A percentile compares a stretch with the other conserved stretches of the same genome.
phyloP scores from a whole-genome alignment of 2,113 vertebrate genomes.

The Theropithecus gelada region DNA sequence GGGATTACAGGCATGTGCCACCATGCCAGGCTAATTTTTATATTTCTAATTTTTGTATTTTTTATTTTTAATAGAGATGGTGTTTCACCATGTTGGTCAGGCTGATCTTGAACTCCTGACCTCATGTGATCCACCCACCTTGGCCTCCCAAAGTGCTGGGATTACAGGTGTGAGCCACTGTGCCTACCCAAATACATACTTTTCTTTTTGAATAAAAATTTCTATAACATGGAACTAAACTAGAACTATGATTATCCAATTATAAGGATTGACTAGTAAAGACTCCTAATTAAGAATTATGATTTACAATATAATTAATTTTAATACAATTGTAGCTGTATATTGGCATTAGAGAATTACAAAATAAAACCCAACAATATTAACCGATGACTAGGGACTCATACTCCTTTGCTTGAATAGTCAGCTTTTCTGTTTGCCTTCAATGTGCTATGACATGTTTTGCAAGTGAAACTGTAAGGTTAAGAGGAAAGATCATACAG shows the following conservation, averaged over 20 bases:
- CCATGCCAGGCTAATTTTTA: too few species aligned
- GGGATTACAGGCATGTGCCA: too few species aligned
- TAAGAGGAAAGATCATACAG: neutral
- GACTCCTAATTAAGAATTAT: neutral
- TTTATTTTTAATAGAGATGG: too few species aligned
- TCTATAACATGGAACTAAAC: neutral
- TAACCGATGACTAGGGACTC: neutral
- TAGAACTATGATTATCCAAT: neutral
- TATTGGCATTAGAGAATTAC: neutral
- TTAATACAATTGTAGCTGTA: neutral
- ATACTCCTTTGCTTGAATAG: neutral
- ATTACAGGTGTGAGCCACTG: too few species aligned
- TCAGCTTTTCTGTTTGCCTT: neutral
- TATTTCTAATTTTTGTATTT: too few species aligned
- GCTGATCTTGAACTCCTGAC: too few species aligned
- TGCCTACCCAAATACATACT: too few species aligned
- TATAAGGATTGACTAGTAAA: neutral
- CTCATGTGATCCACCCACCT: too few species aligned
- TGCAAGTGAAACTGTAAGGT: neutral
- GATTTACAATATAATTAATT: constrained; percentile 4
- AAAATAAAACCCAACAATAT: neutral
- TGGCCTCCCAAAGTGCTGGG: too few species aligned
- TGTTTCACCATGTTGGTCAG: too few species aligned
- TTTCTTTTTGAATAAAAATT: neutral
- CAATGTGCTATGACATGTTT: neutral